Percentiles rank a stretch among this genome's conserved stretches.
phyloP scores from a whole-genome alignment of 2,888 invertebrate species.

The Troglohyphantes excavatus region DNA sequence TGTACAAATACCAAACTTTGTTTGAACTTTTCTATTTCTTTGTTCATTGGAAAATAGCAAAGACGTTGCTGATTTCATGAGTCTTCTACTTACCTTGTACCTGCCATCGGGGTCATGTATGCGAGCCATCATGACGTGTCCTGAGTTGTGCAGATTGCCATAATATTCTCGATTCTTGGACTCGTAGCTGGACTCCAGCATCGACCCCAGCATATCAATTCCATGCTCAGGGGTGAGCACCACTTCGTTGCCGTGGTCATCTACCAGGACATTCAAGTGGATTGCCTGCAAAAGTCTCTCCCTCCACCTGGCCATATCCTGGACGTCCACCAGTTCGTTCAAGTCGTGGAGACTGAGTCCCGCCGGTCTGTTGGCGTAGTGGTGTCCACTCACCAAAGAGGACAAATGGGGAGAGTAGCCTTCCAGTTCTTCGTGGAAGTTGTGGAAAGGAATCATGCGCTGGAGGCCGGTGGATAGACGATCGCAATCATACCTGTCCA shows the following conservation, averaged over 20 bases:
- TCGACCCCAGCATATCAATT: constrained; percentile 90
- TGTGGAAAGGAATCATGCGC: constrained; percentile 85
- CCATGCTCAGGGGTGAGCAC: constrained; percentile 87
- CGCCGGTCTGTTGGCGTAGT: constrained; percentile 78
- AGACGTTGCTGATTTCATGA: no score
- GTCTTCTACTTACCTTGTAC: constrained; percentile 85
- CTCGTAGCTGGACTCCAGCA: constrained; percentile 86
- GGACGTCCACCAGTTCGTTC: constrained; percentile 62
- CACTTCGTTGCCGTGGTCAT: constrained; percentile 84
- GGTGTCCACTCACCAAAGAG: constrained; percentile 78
- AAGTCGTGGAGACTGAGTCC: constrained; percentile 68
- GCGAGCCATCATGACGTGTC: constrained; percentile 90
- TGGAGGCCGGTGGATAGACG: constrained; percentile 88
- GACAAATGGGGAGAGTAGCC: constrained; percentile 80
- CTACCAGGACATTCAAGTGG: constrained; percentile 85
- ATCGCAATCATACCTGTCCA: constrained; percentile 87
- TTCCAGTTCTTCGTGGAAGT: constrained; percentile 81
- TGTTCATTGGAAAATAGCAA: no score
- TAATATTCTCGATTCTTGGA: constrained; percentile 82
- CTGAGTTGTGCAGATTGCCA: constrained; percentile 92
- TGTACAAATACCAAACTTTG: no score
- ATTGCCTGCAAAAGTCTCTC: constrained; percentile 89
- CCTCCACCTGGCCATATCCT: constrained; percentile 87
- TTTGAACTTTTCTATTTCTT: no score
- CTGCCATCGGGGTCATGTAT: constrained; percentile 91